phyloP scores from a whole-genome alignment of 1,140 invertebrate genomes.

The Drosophila pruinosa region DNA sequence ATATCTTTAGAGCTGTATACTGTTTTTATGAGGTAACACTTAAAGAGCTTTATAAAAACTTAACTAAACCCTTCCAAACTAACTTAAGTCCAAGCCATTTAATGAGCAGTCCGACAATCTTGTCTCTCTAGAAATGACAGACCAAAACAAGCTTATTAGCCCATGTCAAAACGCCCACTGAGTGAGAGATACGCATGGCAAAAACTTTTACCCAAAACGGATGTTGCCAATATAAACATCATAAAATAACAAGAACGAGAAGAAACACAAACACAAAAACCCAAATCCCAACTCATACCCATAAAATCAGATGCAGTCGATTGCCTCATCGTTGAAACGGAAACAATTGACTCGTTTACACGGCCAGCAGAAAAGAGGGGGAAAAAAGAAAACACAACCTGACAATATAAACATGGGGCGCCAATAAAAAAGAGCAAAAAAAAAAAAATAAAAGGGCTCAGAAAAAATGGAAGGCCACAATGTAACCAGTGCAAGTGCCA shows the following conservation, averaged over 20 bases:
- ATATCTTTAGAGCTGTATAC: too few species aligned
- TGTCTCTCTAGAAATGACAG: slow-evolving; percentile 46
- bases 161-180: slow-evolving; percentile 63
- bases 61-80: too few species aligned
- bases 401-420: slow-evolving; percentile 73
- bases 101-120: not conserved
- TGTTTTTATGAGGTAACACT: too few species aligned
- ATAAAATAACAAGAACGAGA: slow-evolving; percentile 40
- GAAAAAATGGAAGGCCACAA: slow-evolving; percentile 40
- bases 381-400: slow-evolving; percentile 43
- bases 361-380: slow-evolving; percentile 47
- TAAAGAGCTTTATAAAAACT: too few species aligned
- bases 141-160: slow-evolving; percentile 62
- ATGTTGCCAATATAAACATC: slow-evolving; percentile 66
- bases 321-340: slow-evolving; percentile 76
- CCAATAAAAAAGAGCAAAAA: slow-evolving; percentile 61
- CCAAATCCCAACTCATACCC: slow-evolving; percentile 27
- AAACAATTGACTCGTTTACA: slow-evolving; percentile 82
- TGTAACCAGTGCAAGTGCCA: slow-evolving; percentile 31
- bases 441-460: slow-evolving; percentile 41
- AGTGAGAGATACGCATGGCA: not conserved
- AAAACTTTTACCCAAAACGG: slow-evolving; percentile 53
- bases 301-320: slow-evolving; percentile 79
- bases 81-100: not conserved
- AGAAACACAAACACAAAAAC: slow-evolving; percentile 37